A percentile compares a stretch with the other conserved stretches of the same genome.
These are phyloP conservation scores for Xyrichtys novacula DNA, from an alignment of 2,797 vertebrate genomes.

Conservation along the genomic window DNA sequence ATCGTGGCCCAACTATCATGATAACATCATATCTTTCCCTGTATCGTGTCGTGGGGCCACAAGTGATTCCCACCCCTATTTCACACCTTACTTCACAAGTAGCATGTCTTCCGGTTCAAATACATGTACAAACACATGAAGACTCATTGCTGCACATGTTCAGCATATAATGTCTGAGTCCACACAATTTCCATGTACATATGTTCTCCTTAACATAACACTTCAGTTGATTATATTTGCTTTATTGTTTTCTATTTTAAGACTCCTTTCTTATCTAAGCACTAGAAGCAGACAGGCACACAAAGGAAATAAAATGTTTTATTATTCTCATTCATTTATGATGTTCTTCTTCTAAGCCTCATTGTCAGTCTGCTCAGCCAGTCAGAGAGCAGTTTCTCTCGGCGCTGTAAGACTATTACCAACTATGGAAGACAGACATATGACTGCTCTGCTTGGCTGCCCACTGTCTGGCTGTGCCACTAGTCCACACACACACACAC, in stretches of 20 bases:
- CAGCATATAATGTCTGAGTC: background rate
- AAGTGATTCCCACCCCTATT: too few relatives aligned
- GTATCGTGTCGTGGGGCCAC: too few relatives aligned
- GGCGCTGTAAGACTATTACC: conserved; percentile 35
- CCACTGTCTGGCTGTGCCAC: conserved; percentile 24
- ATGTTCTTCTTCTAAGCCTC: conserved; percentile 27
- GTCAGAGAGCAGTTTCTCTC: conserved; percentile 36
- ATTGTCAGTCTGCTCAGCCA: conserved; percentile 47
- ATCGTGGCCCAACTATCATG: too few relatives aligned
- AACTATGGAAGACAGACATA: conserved; percentile 52
- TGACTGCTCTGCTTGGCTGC: conserved; percentile 46
- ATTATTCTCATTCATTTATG: conserved; percentile 32
- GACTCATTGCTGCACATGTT: too few relatives aligned
- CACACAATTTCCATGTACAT: too few relatives aligned
- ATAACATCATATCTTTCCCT: too few relatives aligned
- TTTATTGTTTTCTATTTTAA: conserved; percentile 4
- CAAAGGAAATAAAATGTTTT: conserved; percentile 42
- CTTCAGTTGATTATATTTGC: background rate
- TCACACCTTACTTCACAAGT: background rate
- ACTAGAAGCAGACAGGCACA: conserved; percentile 43
- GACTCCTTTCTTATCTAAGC: conserved; percentile 21
- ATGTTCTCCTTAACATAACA: background rate
- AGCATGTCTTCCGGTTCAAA: too few relatives aligned
- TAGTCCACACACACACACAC: too few relatives aligned
- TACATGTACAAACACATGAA: too few relatives aligned